Conservation (phyloP, 2,888 invertebrate species). For the Microctonus brassicae region DNA sequence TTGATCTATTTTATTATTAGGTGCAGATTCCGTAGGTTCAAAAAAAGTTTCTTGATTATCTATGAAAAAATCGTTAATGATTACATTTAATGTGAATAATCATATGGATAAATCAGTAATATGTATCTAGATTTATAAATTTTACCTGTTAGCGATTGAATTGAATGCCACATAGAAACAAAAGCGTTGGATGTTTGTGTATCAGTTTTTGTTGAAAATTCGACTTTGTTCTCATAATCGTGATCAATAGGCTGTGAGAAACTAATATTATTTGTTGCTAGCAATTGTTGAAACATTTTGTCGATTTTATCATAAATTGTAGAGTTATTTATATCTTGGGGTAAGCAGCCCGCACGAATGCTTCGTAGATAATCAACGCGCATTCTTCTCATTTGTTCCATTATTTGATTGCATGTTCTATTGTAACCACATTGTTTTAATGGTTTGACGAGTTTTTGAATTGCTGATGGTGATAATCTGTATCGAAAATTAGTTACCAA, state of each 20-base stretch:
- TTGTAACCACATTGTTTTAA: conserved; percentile 42
- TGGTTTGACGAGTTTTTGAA: conserved; percentile 45
- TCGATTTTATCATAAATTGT: conserved; percentile 52
- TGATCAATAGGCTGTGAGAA: not conserved
- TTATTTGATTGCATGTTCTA: conserved; percentile 50
- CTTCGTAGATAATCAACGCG: conserved; percentile 48
- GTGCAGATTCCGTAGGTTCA: not conserved
- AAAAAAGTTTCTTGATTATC: not conserved
- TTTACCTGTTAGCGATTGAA: not conserved
- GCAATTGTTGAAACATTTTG: conserved; percentile 43
- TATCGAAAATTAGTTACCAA: conserved; percentile 42
- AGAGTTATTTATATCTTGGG: conserved; percentile 44
- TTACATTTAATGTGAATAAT: not conserved
- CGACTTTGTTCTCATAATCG: not conserved
- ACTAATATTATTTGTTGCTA: conserved; percentile 17
- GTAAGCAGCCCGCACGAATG: conserved; percentile 40
- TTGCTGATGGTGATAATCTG: conserved; percentile 48
- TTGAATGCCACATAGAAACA: not conserved
- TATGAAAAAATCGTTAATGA: not conserved
- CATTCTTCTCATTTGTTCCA: conserved; percentile 50
- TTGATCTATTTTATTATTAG: not conserved
- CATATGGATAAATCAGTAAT: not conserved
- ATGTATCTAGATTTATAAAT: not conserved
- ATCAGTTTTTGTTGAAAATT: not conserved
- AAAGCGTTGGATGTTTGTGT: not conserved